Evolutionary conservation across 2,888 invertebrate genomes (phyloP), one percentile per base, ranked within the genome.

Genomic region (Drosophila ochracea): DNA sequence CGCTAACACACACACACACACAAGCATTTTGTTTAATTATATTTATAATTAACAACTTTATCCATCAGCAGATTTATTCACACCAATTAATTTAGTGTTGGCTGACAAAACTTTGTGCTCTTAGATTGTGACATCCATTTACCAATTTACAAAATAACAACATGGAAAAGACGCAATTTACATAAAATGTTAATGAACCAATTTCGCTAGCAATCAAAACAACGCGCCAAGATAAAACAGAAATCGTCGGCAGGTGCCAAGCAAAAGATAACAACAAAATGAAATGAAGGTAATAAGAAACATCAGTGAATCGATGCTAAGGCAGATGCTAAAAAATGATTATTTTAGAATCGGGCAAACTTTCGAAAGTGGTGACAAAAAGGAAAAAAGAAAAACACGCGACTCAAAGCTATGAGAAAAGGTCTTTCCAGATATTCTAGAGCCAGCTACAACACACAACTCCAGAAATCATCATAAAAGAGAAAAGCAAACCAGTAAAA

Each of bases 131-230:
- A 57, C 62, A 35, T 30, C 47, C 63, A 63, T 68, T 57, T 39
- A 37, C 30, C 39, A 68, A 75, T 68, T 60, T 39, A 47, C 39
- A 76, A 63, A 58, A 49, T 35, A 31, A 25, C 30, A 63, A 43
- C 50, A 68, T 50, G 68, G 31, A 49, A 39, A 28, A 58, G 3
- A 11, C 39, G n/a, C 3, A 67, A 83, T 83, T 84, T 63, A 64
- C 85, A 88, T 83, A 76, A 88, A 79, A 70, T 88, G 71, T 70
- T 84, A 84, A 84, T 84, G 79, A 84, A 76, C 74, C 35, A 74
- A 79, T 87, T 84, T 89, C 67, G 76, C 76, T 50, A 52, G 49
- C 43, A 60, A 76, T 68, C 60, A 74, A 37, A 55, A 47, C 63
- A 74, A 66, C 47, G 72, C 76, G 77, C 78, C 28, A 68, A 89